These are phyloP conservation scores for Noctua fimbriata DNA, from an alignment of 2,888 invertebrate species.

Conservation along the genomic window DNA sequence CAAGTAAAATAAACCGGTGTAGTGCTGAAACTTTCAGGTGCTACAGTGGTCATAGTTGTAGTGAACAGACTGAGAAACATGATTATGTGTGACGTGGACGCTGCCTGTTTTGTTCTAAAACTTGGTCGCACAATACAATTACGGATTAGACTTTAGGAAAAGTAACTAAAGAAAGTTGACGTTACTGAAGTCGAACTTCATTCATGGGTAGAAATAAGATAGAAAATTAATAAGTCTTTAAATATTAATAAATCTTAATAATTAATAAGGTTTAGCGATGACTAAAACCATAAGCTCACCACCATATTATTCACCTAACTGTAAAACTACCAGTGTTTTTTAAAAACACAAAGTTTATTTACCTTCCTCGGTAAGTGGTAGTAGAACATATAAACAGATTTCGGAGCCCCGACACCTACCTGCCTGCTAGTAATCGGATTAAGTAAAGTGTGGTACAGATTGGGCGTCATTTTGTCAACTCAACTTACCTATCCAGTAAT, in stretches of 20 bases:
- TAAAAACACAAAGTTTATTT: neutral
- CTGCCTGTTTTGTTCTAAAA: neutral
- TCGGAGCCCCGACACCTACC: constrained; percentile 28
- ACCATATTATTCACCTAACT: neutral
- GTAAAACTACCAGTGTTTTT: neutral
- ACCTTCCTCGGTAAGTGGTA: neutral
- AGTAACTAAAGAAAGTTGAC: neutral
- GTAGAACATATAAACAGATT: constrained; percentile 25
- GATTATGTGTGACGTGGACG: neutral
- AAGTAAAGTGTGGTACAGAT: constrained; percentile 53
- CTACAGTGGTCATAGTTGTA: neutral
- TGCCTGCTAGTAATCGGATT: constrained; percentile 55
- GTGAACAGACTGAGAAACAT: neutral
- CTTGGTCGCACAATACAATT: neutral
- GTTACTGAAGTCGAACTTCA: neutral
- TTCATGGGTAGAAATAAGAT: neutral
- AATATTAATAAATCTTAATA: too few relatives aligned
- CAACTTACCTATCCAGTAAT: constrained; percentile 47
- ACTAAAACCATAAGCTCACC: neutral
- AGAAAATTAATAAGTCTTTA: neutral
- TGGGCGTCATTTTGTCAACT: constrained; percentile 45
- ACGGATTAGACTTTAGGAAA: neutral
- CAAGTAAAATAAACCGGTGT: neutral
- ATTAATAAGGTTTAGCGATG: neutral
- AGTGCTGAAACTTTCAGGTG: constrained; percentile 2